Evolutionary conservation across 2,888 invertebrate species (phyloP), one percentile per base, ranked within the genome.

Genomic region (Melipona bicolor): DNA sequence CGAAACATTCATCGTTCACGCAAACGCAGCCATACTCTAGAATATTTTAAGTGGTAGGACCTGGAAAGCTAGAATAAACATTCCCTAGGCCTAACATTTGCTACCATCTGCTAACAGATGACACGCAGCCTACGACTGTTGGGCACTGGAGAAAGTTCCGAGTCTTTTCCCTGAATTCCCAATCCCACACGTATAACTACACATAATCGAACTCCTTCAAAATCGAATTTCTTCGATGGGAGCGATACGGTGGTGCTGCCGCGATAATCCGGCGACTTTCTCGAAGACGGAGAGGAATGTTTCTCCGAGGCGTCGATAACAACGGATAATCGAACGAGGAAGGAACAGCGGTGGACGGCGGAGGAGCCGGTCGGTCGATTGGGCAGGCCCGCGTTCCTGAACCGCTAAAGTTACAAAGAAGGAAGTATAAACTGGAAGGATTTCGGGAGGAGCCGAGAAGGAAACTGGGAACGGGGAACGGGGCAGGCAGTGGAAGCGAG

Each of bases 391-490:
- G 52, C 59, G 72, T 69, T 73, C 68, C 36, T 21, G 67, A n/a
- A 43, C 54, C 43, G 72, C 56, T 77, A 68, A 79, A 43, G 77
- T 74, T 70, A 72, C 75, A 79, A 79, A 78, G 70, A 77, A 68
- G 75, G 64, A 78, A 79, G 79, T 65, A 73, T 24, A 76, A 77
- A 61, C 56, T 61, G 71, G 67, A 77, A 64, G 70, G 70, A 81
- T 84, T 79, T 77, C 80, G 84, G 87, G 82, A 72, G 86, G 82
- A 83, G 80, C 11, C 62, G 83, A 64, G 77, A 81, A 77, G 59
- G 62, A 74, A 52, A 61, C 77, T 67, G 68, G 11, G 64, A 56
- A n/a, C 19, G 67, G 73, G 56, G 64, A 11, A 64, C 59, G 59
- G 61, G 24, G 65, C 15, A 15, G 13, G 64, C 62, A 59, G 67